Evolutionary conservation across 2,113 vertebrate genomes (phyloP).

Genomic region (Antechinus stuartii): DNA sequence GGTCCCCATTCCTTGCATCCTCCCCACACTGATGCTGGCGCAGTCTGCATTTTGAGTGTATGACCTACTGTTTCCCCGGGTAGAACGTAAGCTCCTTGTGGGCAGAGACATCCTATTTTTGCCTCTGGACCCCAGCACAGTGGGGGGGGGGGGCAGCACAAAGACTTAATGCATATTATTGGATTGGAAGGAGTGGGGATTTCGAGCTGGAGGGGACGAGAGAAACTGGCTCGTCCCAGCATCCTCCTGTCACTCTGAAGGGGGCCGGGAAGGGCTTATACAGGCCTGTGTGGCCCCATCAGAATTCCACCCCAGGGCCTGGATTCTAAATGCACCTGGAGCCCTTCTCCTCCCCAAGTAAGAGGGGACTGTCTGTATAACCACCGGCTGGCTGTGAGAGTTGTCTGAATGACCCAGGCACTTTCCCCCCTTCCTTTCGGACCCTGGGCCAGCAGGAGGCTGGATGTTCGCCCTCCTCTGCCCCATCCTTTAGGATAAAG

Average conservation of each 20-base stretch:
- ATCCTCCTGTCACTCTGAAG: neutral
- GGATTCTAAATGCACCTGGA: neutral
- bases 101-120: neutral
- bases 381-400: neutral
- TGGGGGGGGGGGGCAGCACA: too few relatives aligned
- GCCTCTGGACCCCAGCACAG: neutral
- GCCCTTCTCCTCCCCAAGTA: too few relatives aligned
- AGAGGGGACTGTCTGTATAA: too few relatives aligned
- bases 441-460: neutral
- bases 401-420: too few relatives aligned
- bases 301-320: neutral
- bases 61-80: too few relatives aligned
- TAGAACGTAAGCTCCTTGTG: neutral
- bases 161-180: neutral
- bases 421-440: neutral
- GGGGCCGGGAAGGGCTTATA: too few relatives aligned
- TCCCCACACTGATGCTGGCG: too few relatives aligned
- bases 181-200: neutral
- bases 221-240: neutral
- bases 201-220: too few relatives aligned
- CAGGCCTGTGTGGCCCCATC: neutral
- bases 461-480: neutral
- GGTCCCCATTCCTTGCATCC: too few relatives aligned
- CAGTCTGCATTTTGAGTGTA: neutral
- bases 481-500: too few relatives aligned